A percentile compares a stretch with the other conserved stretches of the same genome.
These are phyloP conservation scores for Mylabris sibirica DNA, from an alignment of 2,888 invertebrate genomes.

Conservation along the genomic window DNA sequence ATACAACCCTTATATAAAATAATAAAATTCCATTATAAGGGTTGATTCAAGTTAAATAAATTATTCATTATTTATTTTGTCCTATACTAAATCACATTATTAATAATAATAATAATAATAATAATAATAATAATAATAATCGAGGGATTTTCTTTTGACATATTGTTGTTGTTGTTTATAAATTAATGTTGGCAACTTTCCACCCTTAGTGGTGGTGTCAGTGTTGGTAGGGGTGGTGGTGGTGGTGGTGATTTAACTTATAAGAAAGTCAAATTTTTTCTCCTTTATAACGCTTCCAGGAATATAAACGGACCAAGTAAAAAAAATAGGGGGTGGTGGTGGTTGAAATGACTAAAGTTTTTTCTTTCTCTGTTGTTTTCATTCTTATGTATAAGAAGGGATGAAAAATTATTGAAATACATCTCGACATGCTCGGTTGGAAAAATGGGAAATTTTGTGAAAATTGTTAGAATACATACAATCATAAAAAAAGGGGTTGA, in stretches of 20 bases:
- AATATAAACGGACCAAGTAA: neutral
- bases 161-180: constrained; percentile 2
- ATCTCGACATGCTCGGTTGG: neutral
- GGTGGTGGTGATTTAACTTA: neutral
- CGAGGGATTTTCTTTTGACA: neutral
- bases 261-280: constrained; percentile 3
- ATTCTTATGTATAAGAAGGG: neutral
- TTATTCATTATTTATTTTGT: constrained; percentile 13
- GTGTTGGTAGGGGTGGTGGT: neutral
- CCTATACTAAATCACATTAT: neutral
- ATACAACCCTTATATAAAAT: neutral
- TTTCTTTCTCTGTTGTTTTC: neutral
- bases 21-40: constrained; percentile 12
- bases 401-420: neutral
- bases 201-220: neutral
- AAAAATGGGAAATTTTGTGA: neutral
- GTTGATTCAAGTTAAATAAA: constrained; percentile 11
- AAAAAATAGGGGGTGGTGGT: neutral
- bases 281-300: neutral
- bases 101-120: neutral
- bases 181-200: neutral
- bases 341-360: neutral
- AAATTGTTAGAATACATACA: neutral
- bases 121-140: neutral
- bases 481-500: neutral